phyloP scores from a whole-genome alignment of 2,113 vertebrate species.

The Megalops atlanticus region DNA sequence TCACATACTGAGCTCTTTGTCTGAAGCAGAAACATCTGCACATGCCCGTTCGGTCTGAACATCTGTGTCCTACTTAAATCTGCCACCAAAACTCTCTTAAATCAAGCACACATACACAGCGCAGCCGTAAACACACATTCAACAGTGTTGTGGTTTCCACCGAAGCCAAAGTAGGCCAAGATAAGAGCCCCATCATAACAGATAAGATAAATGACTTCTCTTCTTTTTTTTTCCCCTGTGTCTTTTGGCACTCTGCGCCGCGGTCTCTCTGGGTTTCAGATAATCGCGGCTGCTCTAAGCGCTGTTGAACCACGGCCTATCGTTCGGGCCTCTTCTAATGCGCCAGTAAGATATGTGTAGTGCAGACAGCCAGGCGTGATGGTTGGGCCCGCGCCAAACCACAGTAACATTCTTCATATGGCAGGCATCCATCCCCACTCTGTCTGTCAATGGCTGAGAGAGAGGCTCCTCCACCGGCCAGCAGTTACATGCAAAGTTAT shows the following conservation, averaged over 20 bases:
- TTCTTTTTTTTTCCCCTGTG: constrained; percentile 18
- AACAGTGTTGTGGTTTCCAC: constrained; percentile 19
- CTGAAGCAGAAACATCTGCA: constrained; percentile 29
- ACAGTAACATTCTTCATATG: constrained; percentile 34
- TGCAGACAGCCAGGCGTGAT: constrained; percentile 34
- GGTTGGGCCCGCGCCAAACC: constrained; percentile 30
- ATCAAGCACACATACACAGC: background rate
- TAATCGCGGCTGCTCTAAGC: background rate
- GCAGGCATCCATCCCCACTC: constrained; percentile 26
- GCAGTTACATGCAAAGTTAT: background rate
- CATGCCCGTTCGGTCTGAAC: constrained; percentile 10
- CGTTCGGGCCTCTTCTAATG: constrained; percentile 26
- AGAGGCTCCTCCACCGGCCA: background rate
- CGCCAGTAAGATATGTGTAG: constrained; percentile 18
- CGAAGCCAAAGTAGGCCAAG: constrained; percentile 35
- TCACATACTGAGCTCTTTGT: constrained; percentile 7
- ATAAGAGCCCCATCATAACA: constrained; percentile 32
- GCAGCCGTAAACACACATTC: constrained; percentile 13
- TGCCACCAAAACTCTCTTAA: constrained; percentile 16
- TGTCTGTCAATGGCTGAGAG: background rate
- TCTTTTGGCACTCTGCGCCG: background rate
- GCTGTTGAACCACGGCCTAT: constrained; percentile 9
- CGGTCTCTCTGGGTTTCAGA: constrained; percentile 7
- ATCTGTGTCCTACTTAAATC: constrained; percentile 28
- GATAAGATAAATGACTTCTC: constrained; percentile 30